A percentile compares a stretch with the other conserved stretches of the same genome.
Evolutionary conservation across 1,140 invertebrate species (phyloP).

Genomic region (Brevipalpus yothersi): DNA sequence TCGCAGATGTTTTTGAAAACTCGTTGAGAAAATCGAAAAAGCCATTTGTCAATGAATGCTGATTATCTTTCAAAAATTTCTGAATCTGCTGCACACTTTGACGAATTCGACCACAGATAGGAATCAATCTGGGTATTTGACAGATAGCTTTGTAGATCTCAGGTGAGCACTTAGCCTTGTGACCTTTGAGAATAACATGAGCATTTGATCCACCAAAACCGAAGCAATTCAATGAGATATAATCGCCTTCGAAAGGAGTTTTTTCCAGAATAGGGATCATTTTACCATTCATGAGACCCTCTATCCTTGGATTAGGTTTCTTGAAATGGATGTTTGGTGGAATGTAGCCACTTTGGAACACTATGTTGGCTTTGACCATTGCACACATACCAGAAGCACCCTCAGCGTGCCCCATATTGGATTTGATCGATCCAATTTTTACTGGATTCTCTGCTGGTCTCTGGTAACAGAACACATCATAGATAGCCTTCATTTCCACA

Average conservation of each 20-base stretch:
- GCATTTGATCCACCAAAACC: slow-evolving; percentile 94
- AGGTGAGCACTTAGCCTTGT: not conserved
- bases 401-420: slow-evolving; percentile 77
- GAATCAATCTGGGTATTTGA: not conserved
- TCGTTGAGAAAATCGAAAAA: not conserved
- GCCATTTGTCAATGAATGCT: not conserved
- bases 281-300: slow-evolving; percentile 37
- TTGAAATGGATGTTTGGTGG: slow-evolving; percentile 29
- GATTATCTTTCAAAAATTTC: not conserved
- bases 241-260: slow-evolving; percentile 41
- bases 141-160: not conserved
- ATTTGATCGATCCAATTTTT: slow-evolving; percentile 65
- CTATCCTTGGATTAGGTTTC: slow-evolving; percentile 26
- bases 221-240: slow-evolving; percentile 76
- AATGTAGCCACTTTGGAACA: slow-evolving; percentile 23
- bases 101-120: not conserved
- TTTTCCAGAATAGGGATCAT: slow-evolving; percentile 32
- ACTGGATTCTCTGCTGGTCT: slow-evolving; percentile 35
- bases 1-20: not conserved
- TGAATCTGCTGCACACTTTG: not conserved
- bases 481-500: slow-evolving; percentile 34
- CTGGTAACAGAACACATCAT: slow-evolving; percentile 27
- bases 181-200: slow-evolving; percentile 44
- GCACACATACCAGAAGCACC: slow-evolving; percentile 46
- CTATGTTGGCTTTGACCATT: slow-evolving; percentile 23